These are phyloP conservation scores for Salticus scenicus DNA, from an alignment of 2,888 invertebrate genomes.

Conservation along the genomic window DNA sequence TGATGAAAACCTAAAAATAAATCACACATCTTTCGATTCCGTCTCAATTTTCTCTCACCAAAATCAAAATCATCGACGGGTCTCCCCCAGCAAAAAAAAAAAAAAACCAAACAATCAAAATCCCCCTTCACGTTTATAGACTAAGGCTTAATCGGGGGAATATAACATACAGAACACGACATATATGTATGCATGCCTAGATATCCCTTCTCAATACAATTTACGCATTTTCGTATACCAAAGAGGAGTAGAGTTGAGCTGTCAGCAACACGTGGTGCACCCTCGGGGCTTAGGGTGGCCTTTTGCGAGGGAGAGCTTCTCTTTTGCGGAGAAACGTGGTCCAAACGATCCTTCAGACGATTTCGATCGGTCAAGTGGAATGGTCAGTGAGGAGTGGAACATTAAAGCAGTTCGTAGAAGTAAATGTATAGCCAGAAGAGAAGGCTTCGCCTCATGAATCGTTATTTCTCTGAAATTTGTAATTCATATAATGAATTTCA, in stretches of 20 bases:
- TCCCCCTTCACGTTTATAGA: slow-evolving; percentile 4
- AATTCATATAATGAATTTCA: not conserved
- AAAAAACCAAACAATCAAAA: not conserved
- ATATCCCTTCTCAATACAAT: not conserved
- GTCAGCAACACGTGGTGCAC: slow-evolving; percentile 19
- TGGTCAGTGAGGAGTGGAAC: slow-evolving; percentile 11
- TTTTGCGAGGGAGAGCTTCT: not conserved
- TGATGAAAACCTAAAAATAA: no score
- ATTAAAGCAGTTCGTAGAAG: slow-evolving; percentile 7
- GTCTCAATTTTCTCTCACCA: not conserved
- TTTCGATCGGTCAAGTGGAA: slow-evolving; percentile 17
- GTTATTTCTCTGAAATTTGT: not conserved
- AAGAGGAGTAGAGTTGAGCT: slow-evolving; percentile 4
- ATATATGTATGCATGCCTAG: not conserved
- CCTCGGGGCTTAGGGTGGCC: not conserved
- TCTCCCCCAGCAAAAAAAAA: not conserved
- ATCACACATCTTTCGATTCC: not conserved
- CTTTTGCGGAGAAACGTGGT: slow-evolving; percentile 6
- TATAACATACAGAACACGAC: not conserved
- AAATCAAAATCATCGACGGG: not conserved
- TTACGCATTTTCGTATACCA: not conserved
- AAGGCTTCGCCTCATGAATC: slow-evolving; percentile 1
- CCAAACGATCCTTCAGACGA: not conserved
- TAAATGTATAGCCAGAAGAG: not conserved
- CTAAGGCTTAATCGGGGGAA: slow-evolving; percentile 2